Evolutionary conservation across 1,140 invertebrate species (phyloP), one percentile per base, ranked within the genome.

Genomic region (Orchesella cincta): DNA sequence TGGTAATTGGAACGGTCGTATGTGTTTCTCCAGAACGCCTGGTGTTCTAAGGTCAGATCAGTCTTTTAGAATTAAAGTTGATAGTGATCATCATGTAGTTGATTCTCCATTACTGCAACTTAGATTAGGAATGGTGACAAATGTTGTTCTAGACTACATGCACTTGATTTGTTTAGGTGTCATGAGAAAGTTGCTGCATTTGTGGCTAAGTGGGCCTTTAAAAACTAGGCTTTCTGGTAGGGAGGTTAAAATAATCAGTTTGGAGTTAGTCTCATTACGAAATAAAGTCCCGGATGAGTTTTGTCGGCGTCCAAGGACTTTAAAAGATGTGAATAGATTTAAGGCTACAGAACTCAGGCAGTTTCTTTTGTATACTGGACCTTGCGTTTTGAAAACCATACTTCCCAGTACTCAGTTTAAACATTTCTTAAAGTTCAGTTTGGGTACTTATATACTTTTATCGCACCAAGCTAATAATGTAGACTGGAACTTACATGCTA

Each of bases 271-370:
- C 14, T 8, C 5, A 71, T 34, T 3, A 3, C 51, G 31, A 20
- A 71, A 3, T 28, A 34, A 5, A 16, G 29, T 78, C 62, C 73
- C 77, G 12, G n/a, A 2, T 18, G 77, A 78, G 51, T 78, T 78
- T 70, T 16, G 31, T 23, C 51, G 76, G 20, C n/a, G 29, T 14
- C 54, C 72, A 28, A 20, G 76, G 1, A 26, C 23, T 28, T 33
- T 76, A 70, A n/a, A 64, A 16, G 76, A 75, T 35, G 26, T 75
- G 1, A 28, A 74, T 18, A 20, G 39, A n/a, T 79, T 36, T 67
- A 79, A 79, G 62, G 76, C 78, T 14, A 80, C 76, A 2, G 78
- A 80, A 33, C 71, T 67, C 20, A 29, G 78, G 36, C 67, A 39
- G 23, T 80, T 80, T 34, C 39, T 80, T 67, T 46, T 80, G 14